Base-by-base conservation (phyloP, 2,113 vertebrate genomes). In the Donacobius atricapilla region DNA sequence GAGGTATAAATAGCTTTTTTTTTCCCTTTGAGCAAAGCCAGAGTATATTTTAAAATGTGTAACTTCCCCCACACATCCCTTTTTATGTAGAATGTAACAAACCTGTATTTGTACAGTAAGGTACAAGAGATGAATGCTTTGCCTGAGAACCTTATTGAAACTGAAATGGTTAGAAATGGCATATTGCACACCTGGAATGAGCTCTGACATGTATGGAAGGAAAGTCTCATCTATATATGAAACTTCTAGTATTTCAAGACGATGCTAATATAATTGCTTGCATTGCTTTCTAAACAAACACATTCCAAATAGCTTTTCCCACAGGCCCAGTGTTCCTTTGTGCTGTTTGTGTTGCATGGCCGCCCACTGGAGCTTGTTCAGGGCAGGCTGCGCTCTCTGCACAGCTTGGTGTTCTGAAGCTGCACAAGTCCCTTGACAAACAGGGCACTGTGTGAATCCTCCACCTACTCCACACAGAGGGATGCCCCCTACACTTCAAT, bases 221-320 rank as follows among this genome's bases (percentile, higher is more conserved):
- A 78, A 86, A 91, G 64, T 68, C 83, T 83, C 45, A 60, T 65
- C n/a, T 81, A 22, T 66, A 71, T 44, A 31, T 94, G 92, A 95
- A 94, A 93, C 72, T 93, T 92, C 44, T 64, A 81, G 76, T 94
- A 79, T 92, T 96, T 93, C 90, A 90, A 75, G 72, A 88, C 58
- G 80, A 89, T 85, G 63, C 77, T 89, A 90, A 88, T 92, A 79
- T 58, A 81, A 89, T 87, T 83, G 78, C 75, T 96, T 85, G 69
- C 79, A 28, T 51, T 47, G 40, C 91, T 89, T 86, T 87, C 69
- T 92, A 87, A 90, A 94, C 78, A 95, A 89, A 71, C 81, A 66
- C 60, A 31, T 93, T 95, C 71, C 73, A 87, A 61, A 71, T 28
- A 54, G 84, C 56, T 95, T 96, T 94, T 94, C 87, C 69, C 86